Evolutionary conservation across 2,888 invertebrate species (phyloP), one percentile per base, ranked within the genome.

Genomic region (Acrobasis consociella): DNA sequence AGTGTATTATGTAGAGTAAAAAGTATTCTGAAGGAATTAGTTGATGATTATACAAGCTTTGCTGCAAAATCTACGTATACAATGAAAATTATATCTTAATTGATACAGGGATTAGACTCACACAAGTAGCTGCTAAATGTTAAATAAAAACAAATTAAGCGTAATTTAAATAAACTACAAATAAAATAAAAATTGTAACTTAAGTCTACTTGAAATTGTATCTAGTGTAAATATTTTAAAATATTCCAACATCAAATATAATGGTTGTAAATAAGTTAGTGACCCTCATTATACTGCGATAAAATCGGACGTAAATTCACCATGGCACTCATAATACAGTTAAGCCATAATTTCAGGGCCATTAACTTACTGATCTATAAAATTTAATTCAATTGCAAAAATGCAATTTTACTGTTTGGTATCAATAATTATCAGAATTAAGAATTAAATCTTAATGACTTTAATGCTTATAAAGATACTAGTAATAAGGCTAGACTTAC

Each of bases 401-500:
- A 31, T 7, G 31, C 7, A 31, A 31, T 31, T 7, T 7, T 2
- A 31, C 31, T 31, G 2, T 5, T 31, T 31, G 31, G 31, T 31
- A 31, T 31, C 31, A 31, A 31, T 31, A 31, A 31, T 31, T 31
- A 8, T 7, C 31, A 31, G 31, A 31, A 31, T 31, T 31, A 7
- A 31, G 31, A 31, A 56, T 1, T 22, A 2, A n/a, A 65, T 64
- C 66, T 70, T 50, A 49, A 50, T 60, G 17, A 9, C 55, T 51
- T 46, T 49, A 55, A n/a, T 42, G 56, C 60, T 13, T 46, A 58
- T 55, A 15, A 15, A 38, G 8, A 10, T 22, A 17, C 31, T 31
- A 7, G 31, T 31, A 31, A 67, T 31, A 31, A 67, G 74, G 69
- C 65, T 67, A 63, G 71, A 97, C 98, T 97, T 95, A 99, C 99